Conservation (phyloP, 2,797 vertebrate genomes). For the Chaetophractus vellerosus region DNA sequence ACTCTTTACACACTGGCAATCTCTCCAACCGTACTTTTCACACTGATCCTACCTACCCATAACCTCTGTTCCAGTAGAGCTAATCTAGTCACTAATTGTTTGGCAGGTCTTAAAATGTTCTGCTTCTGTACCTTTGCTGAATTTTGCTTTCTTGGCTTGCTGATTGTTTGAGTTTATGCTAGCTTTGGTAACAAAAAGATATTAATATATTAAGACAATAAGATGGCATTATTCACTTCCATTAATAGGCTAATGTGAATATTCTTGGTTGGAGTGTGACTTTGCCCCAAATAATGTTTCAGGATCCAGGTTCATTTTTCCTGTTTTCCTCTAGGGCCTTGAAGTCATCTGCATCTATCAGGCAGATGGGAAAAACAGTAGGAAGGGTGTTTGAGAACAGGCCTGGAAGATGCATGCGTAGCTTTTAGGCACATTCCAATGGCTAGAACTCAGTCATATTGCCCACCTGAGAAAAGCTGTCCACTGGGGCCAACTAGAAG, state of each 20-base stretch:
- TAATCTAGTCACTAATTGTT: background rate
- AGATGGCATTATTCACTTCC: background rate
- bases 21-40: background rate
- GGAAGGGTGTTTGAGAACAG: background rate
- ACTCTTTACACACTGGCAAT: background rate
- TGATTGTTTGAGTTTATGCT: background rate
- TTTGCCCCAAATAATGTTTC: background rate
- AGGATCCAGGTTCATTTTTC: background rate
- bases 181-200: slow-evolving; percentile 2
- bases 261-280: background rate
- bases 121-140: slow-evolving; percentile 21
- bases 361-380: background rate
- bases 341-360: background rate
- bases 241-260: background rate
- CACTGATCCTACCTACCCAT: background rate
- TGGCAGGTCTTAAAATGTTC: background rate
- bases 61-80: background rate
- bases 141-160: background rate
- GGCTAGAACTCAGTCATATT: background rate
- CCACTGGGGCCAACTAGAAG: background rate
- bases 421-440: background rate
- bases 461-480: background rate
- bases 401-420: background rate
- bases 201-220: background rate
- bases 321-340: background rate